Evolutionary conservation across 2,113 vertebrate species (phyloP).

Genomic region (Ranitomeya imitator): DNA sequence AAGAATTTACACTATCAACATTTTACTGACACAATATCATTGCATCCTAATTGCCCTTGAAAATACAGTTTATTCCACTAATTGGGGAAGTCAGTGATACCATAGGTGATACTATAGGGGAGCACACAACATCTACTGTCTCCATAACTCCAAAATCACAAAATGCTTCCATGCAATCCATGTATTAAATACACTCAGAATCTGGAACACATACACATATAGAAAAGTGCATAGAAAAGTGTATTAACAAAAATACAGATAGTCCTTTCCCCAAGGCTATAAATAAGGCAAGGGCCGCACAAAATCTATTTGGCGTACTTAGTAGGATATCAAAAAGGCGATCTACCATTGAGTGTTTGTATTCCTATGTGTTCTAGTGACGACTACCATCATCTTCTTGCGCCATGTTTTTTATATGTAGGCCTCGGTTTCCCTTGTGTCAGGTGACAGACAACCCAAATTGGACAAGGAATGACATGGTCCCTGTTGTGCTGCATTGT

Average conservation of each 20-base stretch:
- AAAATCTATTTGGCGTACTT: slow-evolving; percentile 18
- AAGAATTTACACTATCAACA: not conserved
- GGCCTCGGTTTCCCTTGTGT: not conserved
- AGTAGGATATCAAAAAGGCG: not conserved
- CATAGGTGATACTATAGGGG: not conserved
- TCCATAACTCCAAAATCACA: not conserved
- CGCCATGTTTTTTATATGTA: not conserved
- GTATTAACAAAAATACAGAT: slow-evolving; percentile 34
- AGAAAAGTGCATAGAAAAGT: slow-evolving; percentile 33
- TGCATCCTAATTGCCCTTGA: not conserved
- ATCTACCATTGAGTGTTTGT: not conserved
- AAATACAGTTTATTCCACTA: slow-evolving; percentile 1
- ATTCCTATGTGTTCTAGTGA: not conserved
- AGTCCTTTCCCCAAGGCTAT: not conserved
- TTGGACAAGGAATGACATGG: not conserved
- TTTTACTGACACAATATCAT: too few species aligned
- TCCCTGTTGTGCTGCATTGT: not conserved
- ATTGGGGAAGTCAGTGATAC: not conserved
- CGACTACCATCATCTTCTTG: not conserved
- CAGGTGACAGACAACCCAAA: not conserved
- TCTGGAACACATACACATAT: slow-evolving; percentile 4
- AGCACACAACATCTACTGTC: not conserved
- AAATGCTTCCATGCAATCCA: slow-evolving; percentile 32
- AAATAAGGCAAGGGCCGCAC: slow-evolving; percentile 25
- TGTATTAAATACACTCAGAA: slow-evolving; percentile 19